These are phyloP conservation scores for Pocillopora verrucosa DNA, from an alignment of 64 coral and sea anemone genomes.

Conservation along the genomic window DNA sequence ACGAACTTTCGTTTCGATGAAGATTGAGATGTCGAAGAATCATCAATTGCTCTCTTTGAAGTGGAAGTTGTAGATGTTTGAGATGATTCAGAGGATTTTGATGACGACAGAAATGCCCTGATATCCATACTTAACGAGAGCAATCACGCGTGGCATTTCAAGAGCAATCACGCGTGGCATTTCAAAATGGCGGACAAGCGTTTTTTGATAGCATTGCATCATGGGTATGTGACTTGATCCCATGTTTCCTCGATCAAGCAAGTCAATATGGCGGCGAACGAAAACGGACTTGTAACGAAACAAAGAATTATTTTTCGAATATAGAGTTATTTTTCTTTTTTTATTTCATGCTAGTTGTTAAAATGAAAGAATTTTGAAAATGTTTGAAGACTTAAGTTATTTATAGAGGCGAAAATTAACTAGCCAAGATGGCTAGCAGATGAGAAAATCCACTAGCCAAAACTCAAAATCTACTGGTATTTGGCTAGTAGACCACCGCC, in stretches of 20 bases:
- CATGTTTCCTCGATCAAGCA: conserved; percentile 10
- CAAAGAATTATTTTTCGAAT: conserved; percentile 13
- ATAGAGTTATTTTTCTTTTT: conserved; percentile 45
- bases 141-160: too few species aligned
- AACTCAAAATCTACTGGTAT: not conserved
- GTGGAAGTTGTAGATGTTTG: too few species aligned
- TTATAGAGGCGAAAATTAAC: too few species aligned
- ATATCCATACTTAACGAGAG: too few species aligned
- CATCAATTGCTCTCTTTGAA: too few species aligned
- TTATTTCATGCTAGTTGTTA: conserved; percentile 27
- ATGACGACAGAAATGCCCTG: too few species aligned
- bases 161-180: conserved; percentile 18
- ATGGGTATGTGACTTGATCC: too few species aligned
- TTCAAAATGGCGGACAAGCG: conserved; percentile 47
- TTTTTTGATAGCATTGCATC: not conserved
- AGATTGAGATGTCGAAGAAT: too few species aligned
- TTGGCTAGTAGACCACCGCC: not conserved
- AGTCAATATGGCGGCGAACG: conserved; percentile 42
- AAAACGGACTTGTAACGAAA: conserved; percentile 3
- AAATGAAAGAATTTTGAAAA: conserved; percentile 32
- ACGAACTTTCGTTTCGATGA: too few species aligned
- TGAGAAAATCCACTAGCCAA: too few species aligned
- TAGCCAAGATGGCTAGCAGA: too few species aligned
- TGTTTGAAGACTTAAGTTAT: not conserved
- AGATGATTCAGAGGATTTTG: not conserved